Base-by-base conservation (phyloP, 1,140 invertebrate genomes). In the Cydia amplana region DNA sequence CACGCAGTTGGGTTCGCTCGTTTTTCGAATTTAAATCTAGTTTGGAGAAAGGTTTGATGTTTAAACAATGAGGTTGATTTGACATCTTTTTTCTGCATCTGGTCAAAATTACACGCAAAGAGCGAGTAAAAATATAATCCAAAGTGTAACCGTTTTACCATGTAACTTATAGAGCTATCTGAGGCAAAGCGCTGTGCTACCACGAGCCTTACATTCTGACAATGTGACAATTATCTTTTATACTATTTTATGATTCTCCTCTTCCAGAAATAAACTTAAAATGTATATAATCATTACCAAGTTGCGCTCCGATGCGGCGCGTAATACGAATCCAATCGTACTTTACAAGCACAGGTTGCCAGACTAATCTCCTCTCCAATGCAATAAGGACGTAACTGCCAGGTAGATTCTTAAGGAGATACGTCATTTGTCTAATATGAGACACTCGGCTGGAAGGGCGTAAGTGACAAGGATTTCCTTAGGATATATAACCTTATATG, bases 311-410 rank as follows among this genome's bases (percentile, higher is more conserved):
- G 55, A 60, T 12, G 9, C 18, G 55, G 10, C 43, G 43, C 12
- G 43, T 46, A 60, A 60, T 60, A 10, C 55, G 20, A 60, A 60
- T 60, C 55, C 9, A 60, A 60, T 60, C 55, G 55, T 60, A 60
- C 20, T 60, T 60, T 60, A 12, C 55, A 60, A 23, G 51, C 51
- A 55, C 51, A 20, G 51, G 55, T 60, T 60, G 55, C 55, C 20
- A 20, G 55, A 60, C 55, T 23, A 23, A 60, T 20, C 20, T 9
- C 10, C 55, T 60, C 20, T 23, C 1, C n/a, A n/a, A n/a, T n/a
- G 23, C 55, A 60, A 60, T 4, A 60, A 60, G 55, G 55, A 60
- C 55, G 18, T 60, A 60, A 60, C 49, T 5, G 20, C 55, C 16
- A 10, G 7, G 7, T 20, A 20, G 10, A 23, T 20, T 10, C 55